phyloP scores from a whole-genome alignment of 1,140 invertebrate genomes.

The Mizuhopecten yessoensis region DNA sequence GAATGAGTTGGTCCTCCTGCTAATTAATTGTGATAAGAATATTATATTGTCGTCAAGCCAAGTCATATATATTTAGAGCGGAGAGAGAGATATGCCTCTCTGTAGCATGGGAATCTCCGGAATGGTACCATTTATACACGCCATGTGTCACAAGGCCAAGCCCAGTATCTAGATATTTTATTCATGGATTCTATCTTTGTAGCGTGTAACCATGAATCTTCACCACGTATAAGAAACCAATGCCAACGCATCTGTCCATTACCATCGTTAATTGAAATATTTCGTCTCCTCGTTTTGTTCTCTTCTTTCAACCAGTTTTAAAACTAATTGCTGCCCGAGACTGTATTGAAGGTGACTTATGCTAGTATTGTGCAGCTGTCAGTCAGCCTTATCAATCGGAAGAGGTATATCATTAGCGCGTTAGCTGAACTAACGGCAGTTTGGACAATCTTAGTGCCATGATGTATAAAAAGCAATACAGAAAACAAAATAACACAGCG shows the following conservation, averaged over 20 bases:
- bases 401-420: too few species aligned
- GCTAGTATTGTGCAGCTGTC: too few species aligned
- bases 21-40: conserved; percentile 8
- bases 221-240: background rate
- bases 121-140: conserved; percentile 24
- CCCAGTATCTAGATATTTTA: background rate
- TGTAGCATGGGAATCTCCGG: background rate
- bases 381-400: too few species aligned
- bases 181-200: background rate
- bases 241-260: background rate
- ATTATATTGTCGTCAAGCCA: background rate
- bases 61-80: background rate
- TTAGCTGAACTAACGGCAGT: too few species aligned
- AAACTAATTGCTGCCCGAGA: too few species aligned
- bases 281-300: background rate
- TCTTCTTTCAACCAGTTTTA: too few species aligned
- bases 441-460: too few species aligned
- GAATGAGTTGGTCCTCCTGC: background rate
- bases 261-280: background rate
- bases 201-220: background rate
- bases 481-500: too few species aligned
- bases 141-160: background rate
- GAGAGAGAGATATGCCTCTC: background rate
- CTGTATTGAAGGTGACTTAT: too few species aligned
- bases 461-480: too few species aligned